Evolutionary conservation across 2,888 invertebrate species (phyloP), one percentile per base, ranked within the genome.

Genomic region (Dromius quadrimaculatus): DNA sequence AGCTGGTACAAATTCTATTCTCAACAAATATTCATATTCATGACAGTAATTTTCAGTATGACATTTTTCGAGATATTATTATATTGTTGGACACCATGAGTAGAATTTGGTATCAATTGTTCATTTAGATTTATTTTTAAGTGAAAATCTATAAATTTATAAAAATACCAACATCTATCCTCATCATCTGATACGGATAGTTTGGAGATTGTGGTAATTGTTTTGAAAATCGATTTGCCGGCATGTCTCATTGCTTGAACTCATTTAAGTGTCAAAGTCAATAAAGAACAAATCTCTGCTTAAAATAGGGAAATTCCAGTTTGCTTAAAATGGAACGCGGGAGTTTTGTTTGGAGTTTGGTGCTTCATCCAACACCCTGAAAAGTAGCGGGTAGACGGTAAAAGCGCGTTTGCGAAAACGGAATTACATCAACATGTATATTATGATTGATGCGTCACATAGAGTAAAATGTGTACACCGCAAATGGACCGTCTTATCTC

Each of bases 401-500:
- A n/a, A 47, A 13, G 8, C 45, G 47, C 5, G 28, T n/a, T 28
- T n/a, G 57, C 6, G 57, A 57, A 28, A 20, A 43, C 41, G 62
- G 50, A 50, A 65, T 65, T 65, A 65, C 54, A 57, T 66, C 66
- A 57, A 23, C 66, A 59, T 68, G 41, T 45, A 50, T 68, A 59
- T 59, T 68, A 43, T 59, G 68, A 68, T 59, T 59, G 68, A 68
- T 45, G 59, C 45, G 43, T 43, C 59, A 45, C 43, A 43, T 22
- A 28, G 11, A 41, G 66, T 28, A 43, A 66, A 66, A 57, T 38
- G 57, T 66, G 54, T 57, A 38, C 57, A 38, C 38, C 41, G 68
- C 32, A 68, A 68, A 59, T 68, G 59, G 59, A 22, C 59, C 57
- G 43, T 68, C 45, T 68, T 68, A 68, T 68, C 68, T 59, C 41